These are phyloP conservation scores for Erebia palarica DNA, from an alignment of 2,888 invertebrate species.

Conservation along the genomic window DNA sequence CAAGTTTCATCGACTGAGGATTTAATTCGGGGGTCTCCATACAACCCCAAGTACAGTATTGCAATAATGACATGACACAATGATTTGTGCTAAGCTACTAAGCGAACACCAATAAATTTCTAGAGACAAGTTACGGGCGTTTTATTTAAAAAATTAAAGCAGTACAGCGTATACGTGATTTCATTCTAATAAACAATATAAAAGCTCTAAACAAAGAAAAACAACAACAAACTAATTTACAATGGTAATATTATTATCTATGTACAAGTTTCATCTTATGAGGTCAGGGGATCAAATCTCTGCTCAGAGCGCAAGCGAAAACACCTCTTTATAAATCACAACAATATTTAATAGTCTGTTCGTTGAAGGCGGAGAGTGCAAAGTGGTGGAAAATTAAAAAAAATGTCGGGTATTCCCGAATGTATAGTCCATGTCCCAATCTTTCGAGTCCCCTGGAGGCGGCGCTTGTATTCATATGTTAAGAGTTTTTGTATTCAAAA, in stretches of 20 bases:
- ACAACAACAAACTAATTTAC: constrained; percentile 40
- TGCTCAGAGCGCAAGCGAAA: constrained; percentile 9
- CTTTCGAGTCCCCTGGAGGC: too few relatives aligned
- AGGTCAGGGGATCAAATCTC: constrained; percentile 21
- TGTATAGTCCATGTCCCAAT: too few relatives aligned
- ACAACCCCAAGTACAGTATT: too few relatives aligned
- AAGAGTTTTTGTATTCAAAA: too few relatives aligned
- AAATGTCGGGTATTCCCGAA: too few relatives aligned
- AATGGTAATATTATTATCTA: constrained; percentile 31
- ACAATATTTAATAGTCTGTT: neutral
- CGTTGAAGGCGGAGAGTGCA: too few relatives aligned
- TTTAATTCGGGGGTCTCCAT: too few relatives aligned
- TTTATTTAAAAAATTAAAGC: neutral
- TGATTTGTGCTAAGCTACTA: too few relatives aligned
- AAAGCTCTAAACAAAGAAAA: constrained; percentile 34
- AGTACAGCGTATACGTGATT: constrained; percentile 22
- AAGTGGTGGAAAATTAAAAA: too few relatives aligned
- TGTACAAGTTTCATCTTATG: constrained; percentile 33
- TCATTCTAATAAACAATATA: constrained; percentile 26
- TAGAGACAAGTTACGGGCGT: neutral
- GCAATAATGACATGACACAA: too few relatives aligned
- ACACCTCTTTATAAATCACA: neutral
- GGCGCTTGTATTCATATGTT: too few relatives aligned
- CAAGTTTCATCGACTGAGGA: too few relatives aligned
- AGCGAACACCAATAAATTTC: neutral